Base-by-base conservation (phyloP, 35 echinoderm and acorn worm species). In the Patiria miniata region DNA sequence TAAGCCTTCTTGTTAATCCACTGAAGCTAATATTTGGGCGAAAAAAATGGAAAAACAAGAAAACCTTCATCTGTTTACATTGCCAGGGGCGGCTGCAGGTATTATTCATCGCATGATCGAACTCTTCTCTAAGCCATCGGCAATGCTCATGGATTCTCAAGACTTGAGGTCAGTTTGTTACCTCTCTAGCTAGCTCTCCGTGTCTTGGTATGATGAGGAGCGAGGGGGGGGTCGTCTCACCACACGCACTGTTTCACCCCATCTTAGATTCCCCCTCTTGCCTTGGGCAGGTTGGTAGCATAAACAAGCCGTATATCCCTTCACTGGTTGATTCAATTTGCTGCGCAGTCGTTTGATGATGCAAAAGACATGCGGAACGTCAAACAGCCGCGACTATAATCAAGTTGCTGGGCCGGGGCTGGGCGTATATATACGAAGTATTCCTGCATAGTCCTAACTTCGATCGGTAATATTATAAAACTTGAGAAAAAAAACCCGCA, bases 311-410 rank as follows among this genome's bases (percentile, higher is more conserved):
- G 65, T 73, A 73, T 73, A 73, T 73, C 6, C 34, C 22, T 30
- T 3, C 65, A 30, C 7, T 0, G 65, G 65, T 30, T 73, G 65
- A 30, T 32, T 73, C 29, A 34, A 73, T 73, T 32, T 73, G 65
- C 26, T 73, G 14, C 34, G 21, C 2, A 26, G 29, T 22, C 26
- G 4, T 47, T 47, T 47, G 42, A 47, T 47, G 65, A 36, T 26
- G 65, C 65, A 34, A 73, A 73, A 23, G 29, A 18, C 23, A 12
- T n/a, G n/a, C 12, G 42, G 42, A 10, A 73, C 29, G 65, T 30
- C 65, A 22, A 73, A 73, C 65, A 73, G 65, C 65, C 65, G 65
- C 34, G 29, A 36, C 26, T 12, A 10, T 73, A 73, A 73, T 73
- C 34, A 32, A 73, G 3, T 15, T 23, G 34, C 19, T 73, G 65